A percentile compares a stretch with the other conserved stretches of the same genome.
Evolutionary conservation across 2,888 invertebrate species (phyloP).

Genomic region (Rhabditoides inermis): DNA sequence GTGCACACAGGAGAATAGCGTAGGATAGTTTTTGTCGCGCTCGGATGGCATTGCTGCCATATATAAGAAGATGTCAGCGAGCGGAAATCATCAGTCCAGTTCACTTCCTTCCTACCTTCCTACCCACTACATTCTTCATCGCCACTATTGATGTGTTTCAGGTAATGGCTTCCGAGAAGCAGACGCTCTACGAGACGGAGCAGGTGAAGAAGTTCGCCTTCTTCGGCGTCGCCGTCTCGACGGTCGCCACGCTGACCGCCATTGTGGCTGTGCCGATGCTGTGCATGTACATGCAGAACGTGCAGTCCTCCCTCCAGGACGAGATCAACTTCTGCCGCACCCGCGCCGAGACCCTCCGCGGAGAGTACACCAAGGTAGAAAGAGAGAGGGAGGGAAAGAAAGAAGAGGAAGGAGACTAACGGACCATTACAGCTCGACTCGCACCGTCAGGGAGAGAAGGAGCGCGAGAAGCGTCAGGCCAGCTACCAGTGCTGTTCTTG

Average conservation of each 20-base stretch:
- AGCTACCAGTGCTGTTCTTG: conserved; percentile 29
- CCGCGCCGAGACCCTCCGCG: conserved; percentile 16
- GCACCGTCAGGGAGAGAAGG: conserved; percentile 12
- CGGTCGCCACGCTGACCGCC: conserved; percentile 40
- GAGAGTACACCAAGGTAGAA: conserved; percentile 22
- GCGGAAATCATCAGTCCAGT: too few species aligned
- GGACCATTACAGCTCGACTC: conserved; percentile 11
- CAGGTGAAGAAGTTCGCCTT: conserved; percentile 23
- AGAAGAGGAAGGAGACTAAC: too few species aligned
- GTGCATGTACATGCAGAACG: conserved; percentile 43
- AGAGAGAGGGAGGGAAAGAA: too few species aligned
- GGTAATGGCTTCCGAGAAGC: conserved; percentile 23
- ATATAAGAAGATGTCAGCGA: too few species aligned
- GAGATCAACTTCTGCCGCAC: conserved; percentile 32
- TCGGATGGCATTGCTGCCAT: too few species aligned
- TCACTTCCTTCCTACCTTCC: too few species aligned
- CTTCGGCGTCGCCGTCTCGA: conserved; percentile 35
- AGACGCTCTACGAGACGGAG: conserved; percentile 17
- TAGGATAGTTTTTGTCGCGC: too few species aligned
- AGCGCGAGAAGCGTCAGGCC: conserved; percentile 15
- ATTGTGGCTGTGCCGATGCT: conserved; percentile 47
- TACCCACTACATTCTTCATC: too few species aligned
- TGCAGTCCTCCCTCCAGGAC: conserved; percentile 38
- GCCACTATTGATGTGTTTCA: too few species aligned
- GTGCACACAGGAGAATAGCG: too few species aligned